phyloP scores from a whole-genome alignment of 2,888 invertebrate species.

The Drosophila histrio region DNA sequence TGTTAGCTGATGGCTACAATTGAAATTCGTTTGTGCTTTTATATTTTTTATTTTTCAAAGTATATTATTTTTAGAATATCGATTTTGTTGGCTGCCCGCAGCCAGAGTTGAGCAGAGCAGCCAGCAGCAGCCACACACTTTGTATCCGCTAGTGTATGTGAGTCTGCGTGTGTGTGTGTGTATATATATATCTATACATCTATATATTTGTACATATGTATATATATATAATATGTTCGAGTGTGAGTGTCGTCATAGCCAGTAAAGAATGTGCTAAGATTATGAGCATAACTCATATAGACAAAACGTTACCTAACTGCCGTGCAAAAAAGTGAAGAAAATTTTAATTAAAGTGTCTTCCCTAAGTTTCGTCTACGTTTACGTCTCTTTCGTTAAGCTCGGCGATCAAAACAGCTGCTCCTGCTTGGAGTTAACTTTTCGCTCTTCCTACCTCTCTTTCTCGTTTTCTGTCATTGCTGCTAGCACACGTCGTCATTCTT shows the following conservation, averaged over 20 bases:
- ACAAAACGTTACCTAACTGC: conserved; percentile 73
- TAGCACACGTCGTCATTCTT: conserved; percentile 60
- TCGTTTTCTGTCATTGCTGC: conserved; percentile 33
- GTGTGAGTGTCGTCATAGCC: conserved; percentile 49
- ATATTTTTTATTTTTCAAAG: conserved; percentile 72
- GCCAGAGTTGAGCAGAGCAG: conserved; percentile 43
- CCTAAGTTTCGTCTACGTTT: conserved; percentile 1
- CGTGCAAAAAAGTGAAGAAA: conserved; percentile 54
- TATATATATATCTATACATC: conserved; percentile 25
- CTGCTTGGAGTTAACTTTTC: conserved; percentile 25
- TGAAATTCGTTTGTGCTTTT: conserved; percentile 68
- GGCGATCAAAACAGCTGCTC: conserved; percentile 65
- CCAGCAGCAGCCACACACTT: conserved; percentile 46
- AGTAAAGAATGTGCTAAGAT: conserved; percentile 75
- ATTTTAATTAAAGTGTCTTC: conserved; percentile 32
- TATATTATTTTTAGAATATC: conserved; percentile 82
- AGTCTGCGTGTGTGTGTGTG: conserved; percentile 28
- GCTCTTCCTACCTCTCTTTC: conserved; percentile 10
- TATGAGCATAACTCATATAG: conserved; percentile 70
- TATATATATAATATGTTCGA: not conserved
- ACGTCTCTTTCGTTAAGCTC: conserved; percentile 7
- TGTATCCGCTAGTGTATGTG: conserved; percentile 32
- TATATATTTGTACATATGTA: not conserved
- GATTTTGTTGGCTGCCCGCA: conserved; percentile 75
- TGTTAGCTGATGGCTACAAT: conserved; percentile 58